Percentiles rank a stretch among this genome's conserved stretches.
Evolutionary conservation across 2,113 vertebrate species (phyloP).

Genomic region (Aphelocoma coerulescens): DNA sequence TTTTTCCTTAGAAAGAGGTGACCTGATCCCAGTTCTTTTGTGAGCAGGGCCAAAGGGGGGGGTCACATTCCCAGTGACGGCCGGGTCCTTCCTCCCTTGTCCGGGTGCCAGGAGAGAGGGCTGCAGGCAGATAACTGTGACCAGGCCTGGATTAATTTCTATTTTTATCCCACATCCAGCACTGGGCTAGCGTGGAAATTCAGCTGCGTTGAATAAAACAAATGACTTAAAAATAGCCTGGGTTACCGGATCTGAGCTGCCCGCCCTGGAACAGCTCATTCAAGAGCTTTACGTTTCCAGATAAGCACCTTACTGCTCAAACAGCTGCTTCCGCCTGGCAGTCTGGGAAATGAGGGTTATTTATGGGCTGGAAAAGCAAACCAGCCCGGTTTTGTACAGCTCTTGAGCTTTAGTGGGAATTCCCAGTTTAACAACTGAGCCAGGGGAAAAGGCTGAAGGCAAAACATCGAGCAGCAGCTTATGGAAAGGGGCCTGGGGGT

Average conservation of each 20-base stretch:
- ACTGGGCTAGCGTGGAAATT: neutral
- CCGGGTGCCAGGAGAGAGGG: fast-evolving
- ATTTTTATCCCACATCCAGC: neutral
- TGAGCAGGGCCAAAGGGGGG: neutral
- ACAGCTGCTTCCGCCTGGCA: neutral
- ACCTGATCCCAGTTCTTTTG: neutral
- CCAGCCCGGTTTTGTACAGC: neutral
- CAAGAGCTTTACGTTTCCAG: neutral
- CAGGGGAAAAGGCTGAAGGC: neutral
- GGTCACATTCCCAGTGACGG: fast-evolving
- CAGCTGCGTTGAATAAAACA: neutral
- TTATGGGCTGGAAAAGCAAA: neutral
- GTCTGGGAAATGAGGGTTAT: neutral
- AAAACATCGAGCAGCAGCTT: neutral
- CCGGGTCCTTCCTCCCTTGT: neutral
- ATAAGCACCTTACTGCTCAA: neutral
- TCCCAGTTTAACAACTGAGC: fast-evolving
- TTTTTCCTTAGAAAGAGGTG: neutral
- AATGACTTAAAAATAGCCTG: neutral
- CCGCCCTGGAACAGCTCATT: neutral
- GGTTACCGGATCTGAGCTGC: neutral
- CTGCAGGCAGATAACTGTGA: neutral
- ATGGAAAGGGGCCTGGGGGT: neutral
- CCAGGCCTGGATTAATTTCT: neutral
- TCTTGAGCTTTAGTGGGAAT: neutral